These are phyloP conservation scores for Callionymus lyra DNA, from an alignment of 2,113 vertebrate species.

Conservation along the genomic window DNA sequence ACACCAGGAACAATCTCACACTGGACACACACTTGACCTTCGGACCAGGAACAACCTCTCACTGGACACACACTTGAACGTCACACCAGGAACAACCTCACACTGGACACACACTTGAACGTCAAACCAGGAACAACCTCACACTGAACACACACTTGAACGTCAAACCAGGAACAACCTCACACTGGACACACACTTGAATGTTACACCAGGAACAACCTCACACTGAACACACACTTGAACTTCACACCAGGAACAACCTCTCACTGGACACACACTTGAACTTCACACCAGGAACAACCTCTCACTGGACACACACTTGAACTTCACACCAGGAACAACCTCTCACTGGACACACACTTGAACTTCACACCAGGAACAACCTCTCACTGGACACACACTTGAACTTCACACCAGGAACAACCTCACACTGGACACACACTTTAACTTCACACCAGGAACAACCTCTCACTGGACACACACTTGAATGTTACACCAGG, in stretches of 20 bases:
- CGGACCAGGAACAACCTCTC: slow-evolving; percentile 80
- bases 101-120: background rate
- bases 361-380: no score
- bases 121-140: slow-evolving; percentile 76
- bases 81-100: background rate
- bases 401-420: background rate
- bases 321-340: background rate
- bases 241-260: background rate
- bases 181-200: background rate
- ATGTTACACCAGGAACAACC: no score
- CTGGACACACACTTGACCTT: background rate
- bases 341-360: background rate
- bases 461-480: slow-evolving; percentile 76
- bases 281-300: no score
- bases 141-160: slow-evolving; percentile 60
- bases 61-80: slow-evolving; percentile 45
- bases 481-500: background rate
- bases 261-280: background rate
- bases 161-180: background rate
- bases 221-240: slow-evolving; percentile 62
- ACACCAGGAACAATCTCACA: background rate
- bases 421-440: background rate
- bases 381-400: slow-evolving; percentile 74
- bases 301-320: slow-evolving; percentile 65
- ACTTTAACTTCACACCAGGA: no score